These are phyloP conservation scores for Drosophila varians DNA, from an alignment of 1,140 invertebrate species.

Conservation along the genomic window DNA sequence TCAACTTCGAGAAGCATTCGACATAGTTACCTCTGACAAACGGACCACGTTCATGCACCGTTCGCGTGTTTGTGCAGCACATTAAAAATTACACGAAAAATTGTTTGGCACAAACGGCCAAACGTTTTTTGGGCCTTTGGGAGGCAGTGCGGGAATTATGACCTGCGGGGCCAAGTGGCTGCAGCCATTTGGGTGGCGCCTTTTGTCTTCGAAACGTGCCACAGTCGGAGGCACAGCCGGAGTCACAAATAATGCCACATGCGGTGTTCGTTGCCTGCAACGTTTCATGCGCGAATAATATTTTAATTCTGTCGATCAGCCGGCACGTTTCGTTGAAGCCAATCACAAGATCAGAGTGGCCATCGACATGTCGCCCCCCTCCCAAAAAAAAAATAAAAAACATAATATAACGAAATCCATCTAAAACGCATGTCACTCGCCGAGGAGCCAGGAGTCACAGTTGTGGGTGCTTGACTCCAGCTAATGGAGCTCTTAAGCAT, in stretches of 20 bases:
- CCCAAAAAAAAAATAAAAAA: not conserved
- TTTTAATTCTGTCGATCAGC: constrained; percentile 71
- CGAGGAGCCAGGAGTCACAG: constrained; percentile 12
- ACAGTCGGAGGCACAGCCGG: constrained; percentile 33
- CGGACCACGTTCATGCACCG: constrained; percentile 35
- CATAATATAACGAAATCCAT: not conserved
- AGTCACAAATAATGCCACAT: constrained; percentile 63
- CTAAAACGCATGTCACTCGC: constrained; percentile 48
- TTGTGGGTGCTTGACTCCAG: constrained; percentile 25
- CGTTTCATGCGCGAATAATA: constrained; percentile 69
- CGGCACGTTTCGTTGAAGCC: constrained; percentile 59
- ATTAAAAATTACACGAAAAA: constrained; percentile 73
- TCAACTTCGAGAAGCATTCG: constrained; percentile 17
- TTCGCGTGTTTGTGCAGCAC: constrained; percentile 50
- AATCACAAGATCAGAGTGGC: constrained; percentile 53
- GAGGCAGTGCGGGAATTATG: constrained; percentile 44
- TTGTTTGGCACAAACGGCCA: constrained; percentile 48
- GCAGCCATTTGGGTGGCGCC: constrained; percentile 74
- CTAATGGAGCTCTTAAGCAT: constrained; percentile 71
- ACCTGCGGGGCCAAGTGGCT: constrained; percentile 45
- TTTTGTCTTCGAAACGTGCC: constrained; percentile 74
- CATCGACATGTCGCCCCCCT: constrained; percentile 36
- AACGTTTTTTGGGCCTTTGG: constrained; percentile 27
- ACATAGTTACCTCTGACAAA: constrained; percentile 24
- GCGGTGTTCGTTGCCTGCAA: constrained; percentile 63